phyloP scores from a whole-genome alignment of 2,113 vertebrate genomes.

The Bungarus multicinctus region DNA sequence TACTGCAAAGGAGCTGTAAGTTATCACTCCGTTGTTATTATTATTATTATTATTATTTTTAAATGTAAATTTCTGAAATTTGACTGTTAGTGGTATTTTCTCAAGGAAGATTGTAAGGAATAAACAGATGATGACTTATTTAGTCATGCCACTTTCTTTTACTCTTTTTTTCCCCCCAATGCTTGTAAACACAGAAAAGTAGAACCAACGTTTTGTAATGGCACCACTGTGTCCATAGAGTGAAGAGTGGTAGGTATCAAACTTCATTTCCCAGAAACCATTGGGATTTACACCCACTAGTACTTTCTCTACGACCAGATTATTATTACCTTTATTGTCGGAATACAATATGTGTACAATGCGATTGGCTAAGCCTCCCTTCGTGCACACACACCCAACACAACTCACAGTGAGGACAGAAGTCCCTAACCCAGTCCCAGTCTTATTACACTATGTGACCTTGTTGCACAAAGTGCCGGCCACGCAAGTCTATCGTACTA shows the following conservation, averaged over 20 bases:
- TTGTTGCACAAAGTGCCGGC: too few species aligned
- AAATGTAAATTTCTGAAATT: conserved; percentile 1
- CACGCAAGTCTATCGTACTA: too few species aligned
- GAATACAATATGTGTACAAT: too few species aligned
- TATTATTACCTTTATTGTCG: too few species aligned
- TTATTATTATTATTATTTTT: neutral
- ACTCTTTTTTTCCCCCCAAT: neutral
- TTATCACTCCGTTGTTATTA: conserved; percentile 38
- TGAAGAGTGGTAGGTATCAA: neutral
- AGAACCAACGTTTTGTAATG: neutral
- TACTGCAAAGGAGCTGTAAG: conserved; percentile 99
- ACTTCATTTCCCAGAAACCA: neutral
- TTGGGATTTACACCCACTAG: neutral
- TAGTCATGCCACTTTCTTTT: neutral
- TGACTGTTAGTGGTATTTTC: conserved; percentile 23
- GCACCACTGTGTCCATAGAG: neutral
- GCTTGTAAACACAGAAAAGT: neutral
- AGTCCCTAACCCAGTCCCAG: too few species aligned
- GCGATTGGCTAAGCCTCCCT: too few species aligned
- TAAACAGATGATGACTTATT: neutral
- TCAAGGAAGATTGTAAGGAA: neutral
- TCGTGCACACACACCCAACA: too few species aligned
- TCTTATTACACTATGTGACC: too few species aligned
- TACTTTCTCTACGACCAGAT: neutral
- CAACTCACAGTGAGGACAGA: too few species aligned